Evolutionary conservation across 2,888 invertebrate genomes (phyloP), one percentile per base, ranked within the genome.

Genomic region (Ceraclea dissimilis): DNA sequence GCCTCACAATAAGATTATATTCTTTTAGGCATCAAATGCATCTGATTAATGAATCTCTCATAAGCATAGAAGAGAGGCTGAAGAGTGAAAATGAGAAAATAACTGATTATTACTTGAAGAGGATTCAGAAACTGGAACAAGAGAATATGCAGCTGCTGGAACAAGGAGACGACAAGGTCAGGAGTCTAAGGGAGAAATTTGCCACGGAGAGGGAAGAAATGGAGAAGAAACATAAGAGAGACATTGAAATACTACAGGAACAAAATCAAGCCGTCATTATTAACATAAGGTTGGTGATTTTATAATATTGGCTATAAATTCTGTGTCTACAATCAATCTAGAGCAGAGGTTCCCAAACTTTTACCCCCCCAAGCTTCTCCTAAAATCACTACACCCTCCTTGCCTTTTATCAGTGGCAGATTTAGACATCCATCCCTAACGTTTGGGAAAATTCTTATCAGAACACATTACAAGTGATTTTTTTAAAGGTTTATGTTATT

Each of bases 41-140:
- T 2, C 74, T 82, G 48, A 63, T 82, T 58, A 82, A 82, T 69
- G 70, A 80, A 59, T 79, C 81, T 0, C 66, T 79, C 47, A 74
- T 70, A 56, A 76, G 79, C 63, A 69, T 79, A 1, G 84, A 84
- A 66, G 79, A 79, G 59, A 71, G 82, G 63, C 73, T 83, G 69
- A 82, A 79, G 66, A 76, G 76, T 21, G 83, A 84, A 68, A 75
- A 78, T 58, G 78, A 78, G 4, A 75, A 75, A 61, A 58, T 79
- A 2, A 70, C 73, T 0, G 75, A 73, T 62, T 74, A 73, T 61
- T 79, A 78, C 60, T 70, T 74, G 2, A 78, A 78, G 62, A 81
- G 80, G 66, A 71, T 80, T 34, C 67, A 68, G 49, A 73, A 76
- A 70, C 63, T 81, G 18, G 76, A 81, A 60, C 79, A 79, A 52